These are phyloP conservation scores for Orchesellides sinensis DNA, from an alignment of 2,888 invertebrate genomes.

Conservation along the genomic window DNA sequence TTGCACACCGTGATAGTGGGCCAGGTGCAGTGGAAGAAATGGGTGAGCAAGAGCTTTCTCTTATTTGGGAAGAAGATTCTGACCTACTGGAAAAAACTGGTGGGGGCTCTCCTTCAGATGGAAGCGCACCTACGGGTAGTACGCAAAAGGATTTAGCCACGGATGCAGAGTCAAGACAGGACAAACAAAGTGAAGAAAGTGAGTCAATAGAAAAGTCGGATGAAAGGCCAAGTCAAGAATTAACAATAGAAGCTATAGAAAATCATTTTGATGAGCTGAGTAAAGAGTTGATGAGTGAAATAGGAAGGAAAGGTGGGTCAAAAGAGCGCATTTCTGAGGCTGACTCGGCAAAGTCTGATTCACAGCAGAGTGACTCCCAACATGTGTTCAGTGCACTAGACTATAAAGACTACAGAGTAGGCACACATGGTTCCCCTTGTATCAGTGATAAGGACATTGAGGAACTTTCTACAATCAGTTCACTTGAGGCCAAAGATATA, in stretches of 20 bases:
- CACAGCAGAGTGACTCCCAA: constrained; percentile 78
- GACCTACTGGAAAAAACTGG: constrained; percentile 79
- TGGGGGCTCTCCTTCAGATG: constrained; percentile 73
- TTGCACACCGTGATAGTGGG: constrained; percentile 85
- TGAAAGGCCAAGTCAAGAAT: constrained; percentile 31
- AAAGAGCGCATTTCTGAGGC: constrained; percentile 42
- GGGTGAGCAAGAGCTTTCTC: constrained; percentile 83
- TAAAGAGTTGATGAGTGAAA: constrained; percentile 63
- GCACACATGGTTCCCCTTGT: constrained; percentile 82
- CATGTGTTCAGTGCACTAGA: constrained; percentile 87
- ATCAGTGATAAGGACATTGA: constrained; percentile 88
- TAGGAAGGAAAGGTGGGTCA: constrained; percentile 55
- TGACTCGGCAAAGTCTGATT: constrained; percentile 74
- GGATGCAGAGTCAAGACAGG: constrained; percentile 12
- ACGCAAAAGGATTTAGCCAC: constrained; percentile 60
- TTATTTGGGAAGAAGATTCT: constrained; percentile 88
- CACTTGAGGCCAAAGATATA: constrained; percentile 80
- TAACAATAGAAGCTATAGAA: constrained; percentile 63
- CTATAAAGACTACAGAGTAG: constrained; percentile 84
- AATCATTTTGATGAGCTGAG: constrained; percentile 62
- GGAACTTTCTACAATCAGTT: constrained; percentile 85
- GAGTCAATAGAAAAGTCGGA: constrained; percentile 21
- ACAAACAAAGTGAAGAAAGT: constrained; percentile 11
- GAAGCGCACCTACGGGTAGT: constrained; percentile 77
- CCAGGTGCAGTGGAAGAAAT: constrained; percentile 39